phyloP scores from a whole-genome alignment of 2,888 invertebrate species.

The Serripes groenlandicus region DNA sequence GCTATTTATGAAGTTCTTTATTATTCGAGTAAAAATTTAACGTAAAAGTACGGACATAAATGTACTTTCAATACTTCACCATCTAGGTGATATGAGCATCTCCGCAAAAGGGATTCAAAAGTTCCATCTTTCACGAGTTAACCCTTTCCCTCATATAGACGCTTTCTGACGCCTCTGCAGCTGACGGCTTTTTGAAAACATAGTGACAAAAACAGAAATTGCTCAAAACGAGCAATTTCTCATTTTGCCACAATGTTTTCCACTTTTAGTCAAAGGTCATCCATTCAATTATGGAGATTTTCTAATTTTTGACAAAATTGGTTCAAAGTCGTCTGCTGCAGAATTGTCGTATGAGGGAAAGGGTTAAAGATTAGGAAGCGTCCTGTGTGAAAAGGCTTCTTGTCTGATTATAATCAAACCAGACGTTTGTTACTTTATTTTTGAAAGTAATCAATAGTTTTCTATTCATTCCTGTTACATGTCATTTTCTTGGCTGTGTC shows the following conservation, averaged over 20 bases:
- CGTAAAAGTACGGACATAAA: background rate
- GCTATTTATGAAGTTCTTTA: no score
- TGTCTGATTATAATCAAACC: background rate
- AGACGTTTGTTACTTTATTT: no score
- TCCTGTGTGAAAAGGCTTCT: background rate
- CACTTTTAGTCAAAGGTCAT: background rate
- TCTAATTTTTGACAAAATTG: background rate
- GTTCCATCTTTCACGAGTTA: no score
- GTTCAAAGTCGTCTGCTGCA: background rate
- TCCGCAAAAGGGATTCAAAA: no score
- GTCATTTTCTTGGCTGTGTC: no score
- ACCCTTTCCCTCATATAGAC: background rate
- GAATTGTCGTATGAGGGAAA: background rate
- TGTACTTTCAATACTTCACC: background rate
- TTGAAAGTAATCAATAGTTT: no score
- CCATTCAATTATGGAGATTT: background rate
- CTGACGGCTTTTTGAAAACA: background rate
- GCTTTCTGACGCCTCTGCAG: background rate
- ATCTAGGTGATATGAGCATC: background rate
- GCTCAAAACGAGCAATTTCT: background rate
- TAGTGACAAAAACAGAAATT: background rate
- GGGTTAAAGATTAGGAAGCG: background rate
- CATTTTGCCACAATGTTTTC: background rate
- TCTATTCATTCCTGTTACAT: no score
- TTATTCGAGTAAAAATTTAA: background rate